phyloP scores from a whole-genome alignment of 2,888 invertebrate genomes.

The Chaetogeoica ovagalla region DNA sequence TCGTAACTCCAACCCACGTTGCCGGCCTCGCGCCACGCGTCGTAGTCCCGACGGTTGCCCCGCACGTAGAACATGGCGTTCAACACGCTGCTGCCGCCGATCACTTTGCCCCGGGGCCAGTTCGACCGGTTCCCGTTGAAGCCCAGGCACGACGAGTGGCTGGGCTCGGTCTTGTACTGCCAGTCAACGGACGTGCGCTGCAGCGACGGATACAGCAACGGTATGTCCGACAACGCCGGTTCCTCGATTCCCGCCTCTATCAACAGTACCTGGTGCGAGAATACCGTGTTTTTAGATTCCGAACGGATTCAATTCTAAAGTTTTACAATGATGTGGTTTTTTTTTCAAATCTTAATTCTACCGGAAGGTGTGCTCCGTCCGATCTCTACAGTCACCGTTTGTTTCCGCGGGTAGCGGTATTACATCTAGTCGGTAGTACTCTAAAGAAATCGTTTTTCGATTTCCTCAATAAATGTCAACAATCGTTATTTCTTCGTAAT shows the following conservation, averaged over 20 bases:
- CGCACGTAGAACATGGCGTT: conserved; percentile 90
- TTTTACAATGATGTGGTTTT: no score
- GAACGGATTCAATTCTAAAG: no score
- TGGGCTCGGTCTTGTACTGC: conserved; percentile 78
- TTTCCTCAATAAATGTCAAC: no score
- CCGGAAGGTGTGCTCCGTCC: no score
- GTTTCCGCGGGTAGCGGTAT: no score
- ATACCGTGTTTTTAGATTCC: not conserved
- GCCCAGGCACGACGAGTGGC: conserved; percentile 64
- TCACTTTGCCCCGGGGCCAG: conserved; percentile 63
- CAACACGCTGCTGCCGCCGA: conserved; percentile 78
- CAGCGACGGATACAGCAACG: conserved; percentile 71
- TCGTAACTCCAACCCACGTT: conserved; percentile 74
- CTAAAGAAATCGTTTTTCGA: no score
- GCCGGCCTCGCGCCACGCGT: conserved; percentile 79
- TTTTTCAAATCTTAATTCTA: no score
- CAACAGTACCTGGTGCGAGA: conserved; percentile 64
- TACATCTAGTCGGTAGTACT: no score
- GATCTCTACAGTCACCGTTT: no score
- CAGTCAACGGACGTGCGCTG: conserved; percentile 78
- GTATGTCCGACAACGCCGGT: conserved; percentile 72
- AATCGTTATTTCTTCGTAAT: no score
- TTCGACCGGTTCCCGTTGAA: conserved; percentile 59
- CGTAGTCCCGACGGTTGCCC: conserved; percentile 82
- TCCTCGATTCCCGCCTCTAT: conserved; percentile 81